Evolutionary conservation across 2,797 vertebrate species (phyloP).

Genomic region (Eulemur rubriventer): DNA sequence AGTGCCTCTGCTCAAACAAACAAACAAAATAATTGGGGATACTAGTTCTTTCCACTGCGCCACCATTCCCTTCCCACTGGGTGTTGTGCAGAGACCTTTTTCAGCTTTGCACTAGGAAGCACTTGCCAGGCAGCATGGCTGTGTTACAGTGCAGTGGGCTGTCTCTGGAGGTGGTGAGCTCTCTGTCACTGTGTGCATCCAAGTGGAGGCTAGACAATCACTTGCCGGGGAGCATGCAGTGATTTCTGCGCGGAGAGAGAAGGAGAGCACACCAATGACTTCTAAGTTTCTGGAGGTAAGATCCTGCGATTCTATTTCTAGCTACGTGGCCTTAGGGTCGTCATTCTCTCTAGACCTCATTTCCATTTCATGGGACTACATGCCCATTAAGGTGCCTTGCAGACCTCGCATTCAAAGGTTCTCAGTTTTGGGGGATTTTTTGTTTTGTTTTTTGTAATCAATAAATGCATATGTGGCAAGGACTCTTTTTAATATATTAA

Average conservation of each 20-base stretch:
- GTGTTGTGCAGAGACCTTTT: neutral
- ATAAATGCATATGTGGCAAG: neutral
- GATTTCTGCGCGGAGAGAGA: neutral
- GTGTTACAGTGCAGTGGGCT: neutral
- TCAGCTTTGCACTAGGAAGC: neutral
- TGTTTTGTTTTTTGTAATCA: neutral
- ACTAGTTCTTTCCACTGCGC: neutral
- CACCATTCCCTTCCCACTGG: neutral
- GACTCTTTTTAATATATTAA: neutral
- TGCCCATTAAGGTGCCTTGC: neutral
- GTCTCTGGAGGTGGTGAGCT: neutral
- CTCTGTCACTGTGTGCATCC: neutral
- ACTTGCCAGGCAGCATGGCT: neutral
- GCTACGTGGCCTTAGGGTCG: no score
- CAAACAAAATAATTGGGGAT: neutral
- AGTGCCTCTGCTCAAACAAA: neutral
- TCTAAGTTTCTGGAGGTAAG: neutral
- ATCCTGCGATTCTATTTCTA: neutral
- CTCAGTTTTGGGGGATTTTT: no score
- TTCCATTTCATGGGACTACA: neutral
- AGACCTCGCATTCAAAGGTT: neutral
- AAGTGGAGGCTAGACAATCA: neutral
- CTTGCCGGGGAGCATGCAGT: neutral
- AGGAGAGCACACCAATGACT: neutral
- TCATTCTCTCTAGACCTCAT: neutral